phyloP scores from a whole-genome alignment of 2,888 invertebrate species.

The Flexamia atlantica region DNA sequence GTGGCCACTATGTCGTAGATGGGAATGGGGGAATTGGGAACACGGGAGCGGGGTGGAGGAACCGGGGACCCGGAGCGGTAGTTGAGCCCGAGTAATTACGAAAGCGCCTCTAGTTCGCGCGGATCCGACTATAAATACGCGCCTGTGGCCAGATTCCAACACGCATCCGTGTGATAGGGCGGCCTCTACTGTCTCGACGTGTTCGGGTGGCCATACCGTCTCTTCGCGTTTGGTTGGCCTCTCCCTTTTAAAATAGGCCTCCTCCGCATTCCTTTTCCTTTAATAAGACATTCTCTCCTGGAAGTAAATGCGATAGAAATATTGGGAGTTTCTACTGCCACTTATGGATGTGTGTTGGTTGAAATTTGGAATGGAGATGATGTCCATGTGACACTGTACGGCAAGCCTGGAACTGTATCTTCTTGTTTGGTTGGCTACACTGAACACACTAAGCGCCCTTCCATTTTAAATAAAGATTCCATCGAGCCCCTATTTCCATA shows the following conservation, averaged over 20 bases:
- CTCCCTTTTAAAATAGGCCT: no score
- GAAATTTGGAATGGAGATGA: no score
- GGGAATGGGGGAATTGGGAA: not conserved
- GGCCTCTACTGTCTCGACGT: not conserved
- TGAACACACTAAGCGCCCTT: not conserved
- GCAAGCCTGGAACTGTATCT: no score
- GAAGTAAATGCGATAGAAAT: no score
- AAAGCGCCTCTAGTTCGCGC: conserved; percentile 18
- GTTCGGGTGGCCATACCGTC: not conserved
- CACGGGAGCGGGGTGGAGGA: no score
- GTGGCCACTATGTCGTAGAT: not conserved
- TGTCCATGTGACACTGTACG: no score
- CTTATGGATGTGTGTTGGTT: no score
- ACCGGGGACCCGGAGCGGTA: not conserved
- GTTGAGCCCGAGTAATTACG: not conserved
- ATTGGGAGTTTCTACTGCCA: no score
- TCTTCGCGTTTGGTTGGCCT: not conserved
- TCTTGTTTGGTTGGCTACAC: not conserved
- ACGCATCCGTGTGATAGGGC: not conserved
- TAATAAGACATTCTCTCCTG: no score
- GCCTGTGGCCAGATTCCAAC: conserved; percentile 37
- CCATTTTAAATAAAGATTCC: no score
- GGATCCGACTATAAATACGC: conserved; percentile 30
- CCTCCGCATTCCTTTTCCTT: no score
- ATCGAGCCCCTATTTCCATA: not conserved